Evolutionary conservation across 2,888 invertebrate species (phyloP).

Genomic region (Eupithecia tripunctaria): DNA sequence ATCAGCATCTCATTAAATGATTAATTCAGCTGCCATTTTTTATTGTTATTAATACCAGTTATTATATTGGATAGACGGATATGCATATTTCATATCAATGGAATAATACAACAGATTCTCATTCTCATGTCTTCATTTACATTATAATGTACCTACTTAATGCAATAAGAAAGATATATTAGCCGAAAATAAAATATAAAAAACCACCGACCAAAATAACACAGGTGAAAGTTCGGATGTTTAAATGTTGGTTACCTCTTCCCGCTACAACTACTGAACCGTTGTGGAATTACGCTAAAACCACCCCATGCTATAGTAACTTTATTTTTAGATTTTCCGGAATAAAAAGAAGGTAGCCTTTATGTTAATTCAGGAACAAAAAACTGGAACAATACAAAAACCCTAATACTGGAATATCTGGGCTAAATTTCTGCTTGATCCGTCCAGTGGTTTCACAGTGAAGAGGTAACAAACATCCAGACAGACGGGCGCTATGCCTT

Average conservation of each 20-base stretch:
- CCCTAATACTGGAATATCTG: no score
- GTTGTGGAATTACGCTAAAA: background rate
- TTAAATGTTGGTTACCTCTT: background rate
- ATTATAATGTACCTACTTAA: background rate
- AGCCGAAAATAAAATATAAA: background rate
- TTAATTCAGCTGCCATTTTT: background rate
- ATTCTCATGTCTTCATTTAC: background rate
- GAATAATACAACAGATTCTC: background rate
- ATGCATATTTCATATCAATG: background rate
- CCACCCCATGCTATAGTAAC: no score
- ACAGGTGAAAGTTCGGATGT: background rate
- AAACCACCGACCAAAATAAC: background rate
- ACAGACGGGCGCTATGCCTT: background rate
- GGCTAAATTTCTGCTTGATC: background rate
- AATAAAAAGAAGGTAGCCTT: no score
- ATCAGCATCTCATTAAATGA: conserved; percentile 1
- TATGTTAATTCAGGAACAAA: no score
- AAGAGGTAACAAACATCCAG: background rate
- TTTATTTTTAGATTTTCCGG: no score
- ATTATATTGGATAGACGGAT: background rate
- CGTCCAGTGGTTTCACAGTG: background rate
- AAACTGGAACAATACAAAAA: no score
- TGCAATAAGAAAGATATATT: background rate
- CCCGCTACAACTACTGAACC: background rate
- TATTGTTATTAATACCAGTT: background rate